A percentile compares a stretch with the other conserved stretches of the same genome.
phyloP scores from a whole-genome alignment of 1,140 invertebrate genomes.

The Caenorhabditis inopinata region DNA sequence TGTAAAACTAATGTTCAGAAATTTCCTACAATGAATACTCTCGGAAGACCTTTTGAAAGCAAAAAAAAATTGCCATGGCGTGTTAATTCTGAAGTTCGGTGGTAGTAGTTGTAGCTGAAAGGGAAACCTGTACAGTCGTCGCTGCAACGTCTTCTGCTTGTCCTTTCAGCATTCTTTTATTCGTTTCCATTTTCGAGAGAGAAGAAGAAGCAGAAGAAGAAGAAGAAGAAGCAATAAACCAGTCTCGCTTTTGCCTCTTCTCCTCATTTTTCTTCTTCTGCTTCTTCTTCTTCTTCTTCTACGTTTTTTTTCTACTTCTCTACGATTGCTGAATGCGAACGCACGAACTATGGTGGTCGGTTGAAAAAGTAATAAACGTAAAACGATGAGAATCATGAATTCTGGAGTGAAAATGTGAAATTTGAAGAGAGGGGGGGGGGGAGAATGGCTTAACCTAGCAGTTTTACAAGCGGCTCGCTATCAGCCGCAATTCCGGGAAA shows the following conservation, averaged over 20 bases:
- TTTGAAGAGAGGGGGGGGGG: too few relatives aligned
- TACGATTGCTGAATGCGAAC: not conserved
- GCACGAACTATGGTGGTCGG: not conserved
- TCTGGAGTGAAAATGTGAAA: not conserved
- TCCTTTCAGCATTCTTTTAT: not conserved
- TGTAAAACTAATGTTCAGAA: too few relatives aligned
- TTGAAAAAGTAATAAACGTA: constrained; percentile 24
- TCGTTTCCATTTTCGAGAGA: not conserved
- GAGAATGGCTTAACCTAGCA: too few relatives aligned
- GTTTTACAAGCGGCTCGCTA: too few relatives aligned
- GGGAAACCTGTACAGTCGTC: not conserved
- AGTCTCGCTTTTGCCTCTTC: constrained; percentile 10
- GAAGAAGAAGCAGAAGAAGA: not conserved
- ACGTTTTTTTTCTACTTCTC: not conserved
- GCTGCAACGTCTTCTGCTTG: not conserved
- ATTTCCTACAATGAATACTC: too few relatives aligned
- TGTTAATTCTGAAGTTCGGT: too few relatives aligned
- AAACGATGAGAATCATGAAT: constrained; percentile 12
- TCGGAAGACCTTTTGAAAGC: too few relatives aligned
- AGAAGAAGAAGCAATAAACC: constrained; percentile 24
- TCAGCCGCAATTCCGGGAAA: too few relatives aligned
- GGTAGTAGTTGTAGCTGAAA: too few relatives aligned
- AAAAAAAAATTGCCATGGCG: too few relatives aligned
- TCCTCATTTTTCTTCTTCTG: too few relatives aligned
- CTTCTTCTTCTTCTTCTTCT: too few relatives aligned